Evolutionary conservation across 1,140 invertebrate genomes (phyloP).

Genomic region (Brachionus angularis): DNA sequence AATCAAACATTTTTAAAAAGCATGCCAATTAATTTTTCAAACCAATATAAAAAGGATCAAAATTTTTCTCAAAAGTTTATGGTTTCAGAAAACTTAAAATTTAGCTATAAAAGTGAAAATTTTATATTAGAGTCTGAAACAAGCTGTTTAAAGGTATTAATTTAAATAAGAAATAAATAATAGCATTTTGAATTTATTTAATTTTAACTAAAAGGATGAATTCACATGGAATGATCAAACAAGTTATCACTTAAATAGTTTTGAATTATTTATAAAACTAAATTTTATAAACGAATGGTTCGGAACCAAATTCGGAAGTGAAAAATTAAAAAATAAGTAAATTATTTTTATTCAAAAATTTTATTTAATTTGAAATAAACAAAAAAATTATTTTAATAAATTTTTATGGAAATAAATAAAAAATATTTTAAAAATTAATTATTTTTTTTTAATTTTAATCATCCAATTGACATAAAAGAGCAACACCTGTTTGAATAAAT

Average conservation of each 20-base stretch:
- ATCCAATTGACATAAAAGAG: slow-evolving; percentile 45
- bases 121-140: background rate
- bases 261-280: too few relatives aligned
- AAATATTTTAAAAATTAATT: background rate
- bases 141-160: background rate
- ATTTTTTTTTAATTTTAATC: too few relatives aligned
- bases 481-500: slow-evolving; percentile 27
- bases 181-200: too few relatives aligned
- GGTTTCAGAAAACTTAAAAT: background rate
- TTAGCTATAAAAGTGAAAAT: background rate
- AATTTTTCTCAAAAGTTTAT: too few relatives aligned
- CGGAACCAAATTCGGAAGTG: too few relatives aligned
- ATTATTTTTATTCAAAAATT: too few relatives aligned
- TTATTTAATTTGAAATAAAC: background rate
- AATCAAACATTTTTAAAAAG: background rate
- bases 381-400: background rate
- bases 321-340: too few relatives aligned
- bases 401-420: background rate
- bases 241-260: too few relatives aligned
- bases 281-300: too few relatives aligned
- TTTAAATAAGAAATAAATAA: background rate
- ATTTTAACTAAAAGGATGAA: too few relatives aligned
- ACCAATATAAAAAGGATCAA: background rate
- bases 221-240: too few relatives aligned
- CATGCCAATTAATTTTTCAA: background rate